These are phyloP conservation scores for Gallinago solitaria DNA, from an alignment of 2,797 vertebrate species.

Conservation along the genomic window DNA sequence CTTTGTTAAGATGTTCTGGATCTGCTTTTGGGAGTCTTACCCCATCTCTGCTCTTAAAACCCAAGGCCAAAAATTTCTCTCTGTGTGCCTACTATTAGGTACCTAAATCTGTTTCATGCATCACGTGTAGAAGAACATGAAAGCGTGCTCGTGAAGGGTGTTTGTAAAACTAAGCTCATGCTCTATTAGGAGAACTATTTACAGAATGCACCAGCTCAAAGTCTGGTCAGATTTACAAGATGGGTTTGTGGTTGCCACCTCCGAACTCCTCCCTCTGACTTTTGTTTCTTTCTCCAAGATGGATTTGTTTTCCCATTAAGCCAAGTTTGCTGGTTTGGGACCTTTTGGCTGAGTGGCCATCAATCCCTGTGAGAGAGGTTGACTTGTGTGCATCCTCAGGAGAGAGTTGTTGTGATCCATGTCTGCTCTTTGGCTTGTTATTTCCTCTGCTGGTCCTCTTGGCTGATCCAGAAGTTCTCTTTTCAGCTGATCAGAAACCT, in stretches of 20 bases:
- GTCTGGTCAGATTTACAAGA: not conserved
- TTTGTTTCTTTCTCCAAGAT: not conserved
- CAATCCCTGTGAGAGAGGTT: not conserved
- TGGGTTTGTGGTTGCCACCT: not conserved
- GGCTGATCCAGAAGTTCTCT: not conserved
- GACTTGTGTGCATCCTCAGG: not conserved
- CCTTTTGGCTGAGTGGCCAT: not conserved
- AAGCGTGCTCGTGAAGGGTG: not conserved
- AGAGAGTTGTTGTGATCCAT: not conserved
- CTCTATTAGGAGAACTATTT: not conserved
- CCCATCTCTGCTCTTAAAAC: not conserved
- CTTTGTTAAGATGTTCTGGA: conserved; percentile 5
- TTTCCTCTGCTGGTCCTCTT: not conserved
- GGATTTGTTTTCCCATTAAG: not conserved
- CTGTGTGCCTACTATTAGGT: not conserved
- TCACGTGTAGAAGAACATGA: not conserved
- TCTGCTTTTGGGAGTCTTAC: not conserved
- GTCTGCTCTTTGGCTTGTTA: not conserved
- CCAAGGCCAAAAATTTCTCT: not conserved
- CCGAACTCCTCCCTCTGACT: not conserved
- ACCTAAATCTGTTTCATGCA: not conserved
- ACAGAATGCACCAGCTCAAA: not conserved
- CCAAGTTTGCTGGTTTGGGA: not conserved
- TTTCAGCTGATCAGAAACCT: not conserved
- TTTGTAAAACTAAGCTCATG: not conserved